Conservation (phyloP, 2,113 vertebrate genomes). For the Scortum barcoo region DNA sequence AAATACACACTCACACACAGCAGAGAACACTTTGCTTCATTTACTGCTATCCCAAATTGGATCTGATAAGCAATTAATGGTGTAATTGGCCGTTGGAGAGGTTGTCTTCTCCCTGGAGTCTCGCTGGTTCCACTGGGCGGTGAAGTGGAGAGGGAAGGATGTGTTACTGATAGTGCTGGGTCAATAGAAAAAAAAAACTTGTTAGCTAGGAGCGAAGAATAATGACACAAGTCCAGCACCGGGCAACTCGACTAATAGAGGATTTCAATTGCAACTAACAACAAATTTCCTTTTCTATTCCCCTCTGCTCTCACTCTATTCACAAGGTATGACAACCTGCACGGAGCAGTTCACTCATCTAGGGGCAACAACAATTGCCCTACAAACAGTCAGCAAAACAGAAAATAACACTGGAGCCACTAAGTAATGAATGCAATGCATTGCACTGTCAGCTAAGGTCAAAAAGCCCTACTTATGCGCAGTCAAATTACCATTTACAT, state of each 20-base stretch:
- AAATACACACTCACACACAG: constrained; percentile 35
- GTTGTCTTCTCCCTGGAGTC: constrained; percentile 80
- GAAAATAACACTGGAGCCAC: neutral
- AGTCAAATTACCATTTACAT: neutral
- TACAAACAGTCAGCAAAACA: constrained; percentile 4
- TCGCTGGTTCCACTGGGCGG: constrained; percentile 67
- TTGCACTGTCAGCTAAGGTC: neutral
- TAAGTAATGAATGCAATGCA: neutral
- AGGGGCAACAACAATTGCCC: neutral
- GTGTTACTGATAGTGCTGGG: constrained; percentile 51
- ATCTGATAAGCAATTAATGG: constrained; percentile 88
- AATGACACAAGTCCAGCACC: constrained; percentile 18
- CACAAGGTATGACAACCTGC: neutral
- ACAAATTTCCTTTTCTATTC: neutral
- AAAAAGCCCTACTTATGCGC: neutral
- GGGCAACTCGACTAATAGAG: neutral
- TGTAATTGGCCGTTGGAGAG: constrained; percentile 85
- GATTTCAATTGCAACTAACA: constrained; percentile 27
- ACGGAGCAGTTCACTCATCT: neutral
- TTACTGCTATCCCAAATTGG: constrained; percentile 82
- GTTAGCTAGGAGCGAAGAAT: constrained; percentile 30
- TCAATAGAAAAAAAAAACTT: constrained; percentile 45
- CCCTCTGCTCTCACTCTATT: neutral
- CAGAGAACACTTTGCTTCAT: constrained; percentile 79
- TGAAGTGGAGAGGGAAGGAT: constrained; percentile 61